Evolutionary conservation across 2,113 vertebrate species (phyloP), one percentile per base, ranked within the genome.

Genomic region (Phrynocephalus versicolor): DNA sequence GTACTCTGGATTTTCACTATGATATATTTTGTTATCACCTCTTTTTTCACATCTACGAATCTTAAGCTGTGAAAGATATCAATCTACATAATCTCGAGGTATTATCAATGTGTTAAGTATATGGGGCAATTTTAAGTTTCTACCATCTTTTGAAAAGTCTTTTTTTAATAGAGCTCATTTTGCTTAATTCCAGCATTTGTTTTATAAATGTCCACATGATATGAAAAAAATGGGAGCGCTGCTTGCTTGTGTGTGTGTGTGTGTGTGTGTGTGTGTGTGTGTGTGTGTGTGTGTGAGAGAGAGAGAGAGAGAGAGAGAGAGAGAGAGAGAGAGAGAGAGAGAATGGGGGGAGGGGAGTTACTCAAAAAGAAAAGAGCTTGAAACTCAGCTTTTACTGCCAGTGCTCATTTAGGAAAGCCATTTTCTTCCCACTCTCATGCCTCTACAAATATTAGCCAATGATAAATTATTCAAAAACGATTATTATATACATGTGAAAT

Each of bases 391-490:
- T 82, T 70, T 15, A 45, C 0, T 71, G n/a, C 9, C 87, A 83
- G 84, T 87, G 60, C 18, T 0, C 37, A 62, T 18, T 78, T 55
- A 25, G 33, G 27, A 67, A 86, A 81, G 3, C 6, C 30, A 15
- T 1, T 21, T 3, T 75, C 83, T 85, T 82, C 74, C 12, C 9
- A 83, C 15, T 1, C 35, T 16, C n/a, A 67, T 41, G 45, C n/a
- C 64, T 1, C 71, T 41, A 0, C 69, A 79, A 90, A 90, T 80
- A 0, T 27, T 58, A 84, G 1, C 0, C 9, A 67, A 1, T 0
- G 86, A 88, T 33, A 87, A 51, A 1, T 8, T 88, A 76, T 88
- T 80, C 81, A 76, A n/a, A 81, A 64, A 55, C 80, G 45, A 80
- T 1, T 80, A 55, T 1, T 85, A 84, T 91, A 87, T 72, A 39